Evolutionary conservation across 2,888 invertebrate genomes (phyloP).

Genomic region (Lathronympha strigana): DNA sequence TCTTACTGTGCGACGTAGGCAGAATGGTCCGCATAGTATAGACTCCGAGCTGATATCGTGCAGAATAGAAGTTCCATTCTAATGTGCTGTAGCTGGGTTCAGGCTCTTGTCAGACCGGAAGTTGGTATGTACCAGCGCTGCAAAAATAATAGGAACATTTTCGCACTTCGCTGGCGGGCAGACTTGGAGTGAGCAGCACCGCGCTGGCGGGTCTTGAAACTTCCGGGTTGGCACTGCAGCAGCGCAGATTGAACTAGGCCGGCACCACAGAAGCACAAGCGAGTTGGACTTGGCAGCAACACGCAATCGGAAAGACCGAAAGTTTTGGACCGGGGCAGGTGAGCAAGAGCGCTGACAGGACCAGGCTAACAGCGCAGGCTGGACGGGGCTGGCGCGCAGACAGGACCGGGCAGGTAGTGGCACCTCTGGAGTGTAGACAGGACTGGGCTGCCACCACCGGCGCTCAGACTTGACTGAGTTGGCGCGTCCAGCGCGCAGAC

Average conservation of each 20-base stretch:
- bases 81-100: no score
- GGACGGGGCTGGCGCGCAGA: constrained; percentile 9
- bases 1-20: no score
- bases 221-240: neutral
- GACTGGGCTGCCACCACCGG: neutral
- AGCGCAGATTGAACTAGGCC: neutral
- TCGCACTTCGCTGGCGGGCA: neutral
- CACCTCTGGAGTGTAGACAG: neutral
- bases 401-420: neutral
- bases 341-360: no score
- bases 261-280: neutral
- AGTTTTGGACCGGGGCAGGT: neutral
- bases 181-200: neutral
- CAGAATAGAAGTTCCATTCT: no score
- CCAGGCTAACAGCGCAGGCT: neutral
- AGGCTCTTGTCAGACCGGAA: neutral
- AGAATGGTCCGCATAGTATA: no score
- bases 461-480: neutral
- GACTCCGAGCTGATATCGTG: no score
- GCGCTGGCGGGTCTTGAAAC: neutral
- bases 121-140: neutral
- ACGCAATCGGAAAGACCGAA: no score
- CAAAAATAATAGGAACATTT: neutral
- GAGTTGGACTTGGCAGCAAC: neutral
- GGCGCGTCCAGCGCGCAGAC: no score